These are phyloP conservation scores for Percina caprodes DNA, from an alignment of 2,113 vertebrate genomes.

Conservation along the genomic window DNA sequence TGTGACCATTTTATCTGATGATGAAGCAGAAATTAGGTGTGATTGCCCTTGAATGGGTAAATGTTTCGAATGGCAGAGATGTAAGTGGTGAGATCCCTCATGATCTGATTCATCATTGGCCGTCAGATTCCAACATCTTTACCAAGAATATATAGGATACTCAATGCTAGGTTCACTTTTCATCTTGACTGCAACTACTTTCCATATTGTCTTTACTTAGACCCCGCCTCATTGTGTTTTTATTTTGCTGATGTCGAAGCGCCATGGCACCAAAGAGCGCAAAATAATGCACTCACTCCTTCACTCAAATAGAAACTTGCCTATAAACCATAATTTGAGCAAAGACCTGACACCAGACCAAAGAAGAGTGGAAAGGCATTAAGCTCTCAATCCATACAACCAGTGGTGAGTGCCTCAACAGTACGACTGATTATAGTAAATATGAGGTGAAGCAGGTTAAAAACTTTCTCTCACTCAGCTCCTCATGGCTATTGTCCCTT, in stretches of 20 bases:
- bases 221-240: background rate
- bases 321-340: background rate
- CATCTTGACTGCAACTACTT: background rate
- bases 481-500: constrained; percentile 64
- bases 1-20: constrained; percentile 20
- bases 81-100: background rate
- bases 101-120: background rate
- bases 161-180: background rate
- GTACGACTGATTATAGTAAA: constrained; percentile 73
- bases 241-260: background rate
- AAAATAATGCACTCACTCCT: background rate
- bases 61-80: background rate
- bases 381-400: background rate
- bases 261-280: background rate
- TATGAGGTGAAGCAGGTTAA: constrained; percentile 64
- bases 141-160: background rate
- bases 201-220: background rate
- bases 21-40: constrained; percentile 28
- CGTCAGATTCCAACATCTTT: background rate
- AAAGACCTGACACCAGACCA: background rate
- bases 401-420: constrained; percentile 51
- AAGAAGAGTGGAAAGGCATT: background rate
- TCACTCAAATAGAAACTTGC: background rate
- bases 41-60: constrained; percentile 17
- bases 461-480: constrained; percentile 52